These are phyloP conservation scores for Addax nasomaculatus DNA, from an alignment of 2,113 vertebrate species.

Conservation along the genomic window DNA sequence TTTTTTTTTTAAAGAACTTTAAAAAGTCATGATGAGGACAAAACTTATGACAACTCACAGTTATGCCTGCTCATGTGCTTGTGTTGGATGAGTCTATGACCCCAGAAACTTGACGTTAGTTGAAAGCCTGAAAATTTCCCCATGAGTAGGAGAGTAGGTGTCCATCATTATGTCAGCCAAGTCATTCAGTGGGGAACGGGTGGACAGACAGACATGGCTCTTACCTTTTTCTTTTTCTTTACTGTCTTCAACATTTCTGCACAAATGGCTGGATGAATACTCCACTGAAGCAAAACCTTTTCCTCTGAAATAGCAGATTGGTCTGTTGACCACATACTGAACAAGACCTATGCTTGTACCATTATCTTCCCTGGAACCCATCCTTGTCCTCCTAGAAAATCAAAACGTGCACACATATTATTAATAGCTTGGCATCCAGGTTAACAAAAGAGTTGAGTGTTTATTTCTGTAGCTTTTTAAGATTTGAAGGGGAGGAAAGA, in stretches of 20 bases:
- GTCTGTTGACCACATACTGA: slow-evolving; percentile 49
- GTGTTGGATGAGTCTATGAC: not conserved
- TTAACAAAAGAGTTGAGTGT: not conserved
- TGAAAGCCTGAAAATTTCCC: not conserved
- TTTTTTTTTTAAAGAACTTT: not conserved
- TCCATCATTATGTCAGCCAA: not conserved
- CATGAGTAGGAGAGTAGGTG: not conserved
- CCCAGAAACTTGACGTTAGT: not conserved
- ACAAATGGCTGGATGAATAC: slow-evolving; percentile 38
- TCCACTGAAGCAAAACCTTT: slow-evolving; percentile 56
- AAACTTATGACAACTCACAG: not conserved
- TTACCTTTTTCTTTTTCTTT: not conserved
- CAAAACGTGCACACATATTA: slow-evolving; percentile 29
- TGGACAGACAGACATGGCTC: not conserved
- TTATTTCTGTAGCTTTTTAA: slow-evolving; percentile 48
- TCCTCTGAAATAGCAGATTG: slow-evolving; percentile 54
- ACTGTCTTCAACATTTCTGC: not conserved
- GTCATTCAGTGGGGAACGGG: not conserved
- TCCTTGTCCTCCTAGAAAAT: slow-evolving; percentile 50
- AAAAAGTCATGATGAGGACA: not conserved
- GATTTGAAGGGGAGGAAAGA: not conserved
- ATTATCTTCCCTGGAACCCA: slow-evolving; percentile 58
- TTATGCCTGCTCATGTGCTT: not conserved
- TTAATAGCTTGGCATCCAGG: not conserved
- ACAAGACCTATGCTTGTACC: slow-evolving; percentile 42